phyloP scores from a whole-genome alignment of 2,113 vertebrate species.

The Gallinago paraguaiae region DNA sequence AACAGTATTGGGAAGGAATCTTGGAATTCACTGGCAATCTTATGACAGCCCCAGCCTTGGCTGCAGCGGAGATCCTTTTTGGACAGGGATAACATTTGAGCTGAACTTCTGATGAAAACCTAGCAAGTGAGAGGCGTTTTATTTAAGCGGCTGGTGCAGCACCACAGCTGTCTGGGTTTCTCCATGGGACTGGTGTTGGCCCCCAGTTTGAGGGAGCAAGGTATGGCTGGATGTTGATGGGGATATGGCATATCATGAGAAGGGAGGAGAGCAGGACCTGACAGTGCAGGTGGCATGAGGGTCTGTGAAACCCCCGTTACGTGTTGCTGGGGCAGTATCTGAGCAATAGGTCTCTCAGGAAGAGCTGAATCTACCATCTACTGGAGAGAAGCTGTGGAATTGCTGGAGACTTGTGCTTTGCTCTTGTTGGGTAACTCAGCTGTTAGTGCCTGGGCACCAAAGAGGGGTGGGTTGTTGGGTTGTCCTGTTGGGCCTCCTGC shows the following conservation, averaged over 20 bases:
- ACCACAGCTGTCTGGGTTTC: neutral
- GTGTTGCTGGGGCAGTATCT: neutral
- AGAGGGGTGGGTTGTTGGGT: neutral
- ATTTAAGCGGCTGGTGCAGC: neutral
- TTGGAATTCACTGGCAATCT: neutral
- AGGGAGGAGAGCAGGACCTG: neutral
- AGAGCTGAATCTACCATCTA: neutral
- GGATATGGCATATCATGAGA: neutral
- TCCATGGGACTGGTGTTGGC: fast-evolving
- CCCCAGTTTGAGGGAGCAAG: fast-evolving
- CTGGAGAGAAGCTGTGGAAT: neutral
- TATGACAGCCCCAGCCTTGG: neutral
- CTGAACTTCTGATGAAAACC: neutral
- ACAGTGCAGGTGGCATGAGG: neutral
- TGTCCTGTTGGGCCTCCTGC: neutral
- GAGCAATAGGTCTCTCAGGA: neutral
- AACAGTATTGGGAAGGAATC: neutral
- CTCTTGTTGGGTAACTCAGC: neutral
- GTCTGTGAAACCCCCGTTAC: neutral
- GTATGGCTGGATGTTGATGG: neutral
- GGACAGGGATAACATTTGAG: neutral
- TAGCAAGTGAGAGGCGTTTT: neutral
- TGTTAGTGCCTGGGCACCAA: neutral
- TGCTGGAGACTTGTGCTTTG: neutral
- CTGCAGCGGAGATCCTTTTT: neutral